Percentiles rank a stretch among this genome's conserved stretches.
These are phyloP conservation scores for Pollenia amentaria DNA, from an alignment of 2,888 invertebrate genomes.

Conservation along the genomic window DNA sequence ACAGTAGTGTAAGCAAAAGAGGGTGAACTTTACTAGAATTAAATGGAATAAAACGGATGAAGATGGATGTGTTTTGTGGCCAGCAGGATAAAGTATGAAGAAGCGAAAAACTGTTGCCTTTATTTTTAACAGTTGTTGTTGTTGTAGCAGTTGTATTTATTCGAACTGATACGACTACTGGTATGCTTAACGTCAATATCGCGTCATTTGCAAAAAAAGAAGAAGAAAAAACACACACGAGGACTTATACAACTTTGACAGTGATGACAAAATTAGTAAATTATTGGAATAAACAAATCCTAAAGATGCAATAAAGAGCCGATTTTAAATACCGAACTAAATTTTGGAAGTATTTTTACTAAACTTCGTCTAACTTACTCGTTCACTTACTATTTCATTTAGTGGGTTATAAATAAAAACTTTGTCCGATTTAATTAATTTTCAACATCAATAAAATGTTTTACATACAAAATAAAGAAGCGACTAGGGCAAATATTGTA, in stretches of 20 bases:
- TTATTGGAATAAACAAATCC: too few species aligned
- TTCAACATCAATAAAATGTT: too few species aligned
- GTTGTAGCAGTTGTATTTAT: background rate
- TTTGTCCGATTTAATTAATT: too few species aligned
- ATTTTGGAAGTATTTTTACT: too few species aligned
- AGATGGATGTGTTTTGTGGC: constrained; percentile 2
- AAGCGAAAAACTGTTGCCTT: background rate
- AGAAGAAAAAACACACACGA: background rate
- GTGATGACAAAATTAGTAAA: background rate
- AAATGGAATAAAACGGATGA: constrained; percentile 23
- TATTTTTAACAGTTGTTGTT: background rate
- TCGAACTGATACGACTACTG: constrained; percentile 23
- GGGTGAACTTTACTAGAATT: background rate
- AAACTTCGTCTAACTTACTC: too few species aligned
- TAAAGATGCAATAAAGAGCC: too few species aligned
- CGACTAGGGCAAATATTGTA: too few species aligned
- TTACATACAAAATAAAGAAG: too few species aligned
- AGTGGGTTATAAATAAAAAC: too few species aligned
- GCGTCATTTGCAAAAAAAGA: constrained; percentile 22
- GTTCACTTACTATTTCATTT: too few species aligned
- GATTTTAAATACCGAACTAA: too few species aligned
- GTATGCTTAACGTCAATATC: constrained; percentile 55
- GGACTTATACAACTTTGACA: background rate
- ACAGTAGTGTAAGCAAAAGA: background rate
- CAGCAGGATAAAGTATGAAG: background rate